phyloP scores from a whole-genome alignment of 2,797 vertebrate species.

The Decapterus maruadsi region DNA sequence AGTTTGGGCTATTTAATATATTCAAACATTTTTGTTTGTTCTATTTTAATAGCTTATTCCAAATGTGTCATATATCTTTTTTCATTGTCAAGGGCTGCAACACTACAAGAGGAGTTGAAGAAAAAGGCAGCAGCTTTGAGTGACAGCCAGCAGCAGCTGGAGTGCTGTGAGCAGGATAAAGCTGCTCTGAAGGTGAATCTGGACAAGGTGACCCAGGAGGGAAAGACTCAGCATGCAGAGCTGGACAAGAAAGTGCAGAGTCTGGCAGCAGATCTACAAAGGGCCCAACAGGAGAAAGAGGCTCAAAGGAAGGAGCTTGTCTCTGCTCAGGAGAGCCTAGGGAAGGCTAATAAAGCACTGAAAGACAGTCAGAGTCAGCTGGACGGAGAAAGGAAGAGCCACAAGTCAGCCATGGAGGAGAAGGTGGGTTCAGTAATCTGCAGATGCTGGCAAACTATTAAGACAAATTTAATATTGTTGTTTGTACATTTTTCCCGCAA shows the following conservation, averaged over 20 bases:
- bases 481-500: neutral
- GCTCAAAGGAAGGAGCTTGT: slow-evolving; percentile 86
- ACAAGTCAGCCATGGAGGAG: slow-evolving; percentile 86
- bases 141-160: slow-evolving; percentile 84
- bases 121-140: slow-evolving; percentile 88
- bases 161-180: slow-evolving; percentile 86
- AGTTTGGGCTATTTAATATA: neutral
- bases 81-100: slow-evolving; percentile 67
- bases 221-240: slow-evolving; percentile 82
- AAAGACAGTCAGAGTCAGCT: slow-evolving; percentile 88
- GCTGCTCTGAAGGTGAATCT: slow-evolving; percentile 84
- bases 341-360: slow-evolving; percentile 86
- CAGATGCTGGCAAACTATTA: neutral
- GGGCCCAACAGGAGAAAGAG: slow-evolving; percentile 88
- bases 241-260: slow-evolving; percentile 86
- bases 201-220: slow-evolving; percentile 87
- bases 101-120: slow-evolving; percentile 88
- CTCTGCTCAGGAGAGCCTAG: slow-evolving; percentile 86
- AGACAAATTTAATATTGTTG: neutral
- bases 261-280: slow-evolving; percentile 82
- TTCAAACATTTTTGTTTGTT: neutral
- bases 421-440: slow-evolving; percentile 83
- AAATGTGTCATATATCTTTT: neutral
- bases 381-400: slow-evolving; percentile 90
- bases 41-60: neutral